These are phyloP conservation scores for Thomomys bottae DNA, from an alignment of 2,113 vertebrate genomes.

Conservation along the genomic window DNA sequence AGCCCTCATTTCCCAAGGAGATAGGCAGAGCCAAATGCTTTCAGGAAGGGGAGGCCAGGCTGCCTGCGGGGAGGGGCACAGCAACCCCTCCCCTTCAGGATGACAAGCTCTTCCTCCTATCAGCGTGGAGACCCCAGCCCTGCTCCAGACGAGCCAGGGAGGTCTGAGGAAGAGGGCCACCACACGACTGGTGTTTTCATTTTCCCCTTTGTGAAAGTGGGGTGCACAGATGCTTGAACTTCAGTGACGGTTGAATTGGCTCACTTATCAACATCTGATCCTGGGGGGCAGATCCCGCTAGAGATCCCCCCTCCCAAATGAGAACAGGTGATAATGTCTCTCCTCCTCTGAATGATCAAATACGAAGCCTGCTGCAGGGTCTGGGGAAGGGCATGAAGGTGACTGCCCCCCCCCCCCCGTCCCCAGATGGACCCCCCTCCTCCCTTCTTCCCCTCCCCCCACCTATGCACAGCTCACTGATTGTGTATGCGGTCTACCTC, in stretches of 20 bases:
- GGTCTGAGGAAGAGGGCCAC: background rate
- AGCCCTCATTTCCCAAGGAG: conserved; percentile 65
- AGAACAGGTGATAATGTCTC: fast-evolving
- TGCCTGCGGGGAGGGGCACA: background rate
- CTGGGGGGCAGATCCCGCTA: background rate
- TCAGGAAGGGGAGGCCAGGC: background rate
- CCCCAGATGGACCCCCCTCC: no score
- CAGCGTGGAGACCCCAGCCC: background rate
- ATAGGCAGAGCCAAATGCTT: conserved; percentile 41
- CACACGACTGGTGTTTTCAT: background rate
- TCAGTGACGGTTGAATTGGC: background rate
- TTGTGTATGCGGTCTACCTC: background rate
- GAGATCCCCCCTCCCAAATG: background rate
- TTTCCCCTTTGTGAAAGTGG: background rate
- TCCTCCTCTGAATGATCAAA: background rate
- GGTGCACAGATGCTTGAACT: background rate
- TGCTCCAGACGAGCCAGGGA: fast-evolving
- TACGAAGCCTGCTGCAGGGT: background rate
- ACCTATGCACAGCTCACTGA: fast-evolving
- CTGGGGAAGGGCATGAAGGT: background rate
- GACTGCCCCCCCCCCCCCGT: background rate
- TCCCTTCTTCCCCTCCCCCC: no score
- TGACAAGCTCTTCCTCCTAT: fast-evolving
- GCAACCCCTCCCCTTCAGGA: no score
- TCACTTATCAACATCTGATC: background rate